A percentile compares a stretch with the other conserved stretches of the same genome.
Conservation (phyloP, 2,888 invertebrate genomes). For the Poecilus cupreus region DNA sequence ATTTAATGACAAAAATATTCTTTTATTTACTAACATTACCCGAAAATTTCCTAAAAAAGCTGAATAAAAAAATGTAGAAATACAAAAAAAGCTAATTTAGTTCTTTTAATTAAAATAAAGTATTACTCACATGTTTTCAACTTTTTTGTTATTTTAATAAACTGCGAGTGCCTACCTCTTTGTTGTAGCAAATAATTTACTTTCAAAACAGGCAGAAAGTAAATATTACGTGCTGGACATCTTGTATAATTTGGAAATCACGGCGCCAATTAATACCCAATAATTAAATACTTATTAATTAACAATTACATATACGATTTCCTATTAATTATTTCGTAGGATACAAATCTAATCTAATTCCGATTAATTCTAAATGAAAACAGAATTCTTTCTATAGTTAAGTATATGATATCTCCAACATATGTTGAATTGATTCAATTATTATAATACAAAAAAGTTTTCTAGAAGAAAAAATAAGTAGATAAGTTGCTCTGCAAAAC, state of each 20-base stretch:
- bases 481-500: neutral
- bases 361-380: neutral
- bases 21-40: slow-evolving; percentile 17
- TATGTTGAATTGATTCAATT: neutral
- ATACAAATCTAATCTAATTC: neutral
- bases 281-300: neutral
- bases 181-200: neutral
- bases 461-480: neutral
- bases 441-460: neutral
- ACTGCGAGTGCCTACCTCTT: neutral
- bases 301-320: neutral
- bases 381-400: too few relatives aligned
- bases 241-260: neutral
- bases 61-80: neutral
- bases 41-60: neutral
- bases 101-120: neutral
- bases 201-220: neutral
- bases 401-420: neutral
- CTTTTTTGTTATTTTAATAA: neutral
- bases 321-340: neutral
- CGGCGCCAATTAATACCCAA: neutral
- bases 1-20: neutral
- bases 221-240: neutral
- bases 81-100: neutral
- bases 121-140: neutral